Conservation (phyloP, 2,113 vertebrate genomes). For the Nannobrachium achirus region DNA sequence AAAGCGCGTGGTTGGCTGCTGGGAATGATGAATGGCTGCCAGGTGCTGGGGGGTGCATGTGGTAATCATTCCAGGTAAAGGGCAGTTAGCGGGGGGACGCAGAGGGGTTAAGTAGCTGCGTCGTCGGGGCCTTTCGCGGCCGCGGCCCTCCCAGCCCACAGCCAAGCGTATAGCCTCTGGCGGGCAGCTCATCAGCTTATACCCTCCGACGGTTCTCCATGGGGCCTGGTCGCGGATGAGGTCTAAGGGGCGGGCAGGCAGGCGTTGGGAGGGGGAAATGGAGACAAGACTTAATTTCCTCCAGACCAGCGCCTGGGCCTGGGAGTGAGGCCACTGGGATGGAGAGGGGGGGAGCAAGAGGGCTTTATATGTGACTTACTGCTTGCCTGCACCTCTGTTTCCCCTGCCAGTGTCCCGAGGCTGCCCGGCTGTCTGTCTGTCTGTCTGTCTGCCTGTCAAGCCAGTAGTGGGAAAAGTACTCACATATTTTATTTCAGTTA, state of each 20-base stretch:
- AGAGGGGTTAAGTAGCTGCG: constrained; percentile 59
- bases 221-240: constrained; percentile 34
- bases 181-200: constrained; percentile 53
- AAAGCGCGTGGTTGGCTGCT: constrained; percentile 43
- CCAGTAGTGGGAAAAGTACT: too few relatives aligned
- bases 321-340: constrained; percentile 4
- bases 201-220: constrained; percentile 43
- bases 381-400: constrained; percentile 19
- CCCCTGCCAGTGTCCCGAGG: constrained; percentile 35
- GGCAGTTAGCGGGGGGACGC: constrained; percentile 30
- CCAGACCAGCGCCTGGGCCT: constrained; percentile 53
- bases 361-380: not conserved
- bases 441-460: constrained; percentile 58
- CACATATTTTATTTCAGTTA: too few relatives aligned
- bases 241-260: constrained; percentile 30
- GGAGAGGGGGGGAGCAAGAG: not conserved
- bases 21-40: constrained; percentile 70
- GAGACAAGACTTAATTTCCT: constrained; percentile 74
- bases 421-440: constrained; percentile 13
- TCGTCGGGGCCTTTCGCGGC: constrained; percentile 20
- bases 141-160: constrained; percentile 16
- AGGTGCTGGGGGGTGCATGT: constrained; percentile 53
- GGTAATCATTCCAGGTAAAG: constrained; percentile 55
- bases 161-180: constrained; percentile 51
- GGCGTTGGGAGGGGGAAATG: constrained; percentile 48